A percentile compares a stretch with the other conserved stretches of the same genome.
Conservation (phyloP, 2,113 vertebrate genomes). For the Penelope pileata region DNA sequence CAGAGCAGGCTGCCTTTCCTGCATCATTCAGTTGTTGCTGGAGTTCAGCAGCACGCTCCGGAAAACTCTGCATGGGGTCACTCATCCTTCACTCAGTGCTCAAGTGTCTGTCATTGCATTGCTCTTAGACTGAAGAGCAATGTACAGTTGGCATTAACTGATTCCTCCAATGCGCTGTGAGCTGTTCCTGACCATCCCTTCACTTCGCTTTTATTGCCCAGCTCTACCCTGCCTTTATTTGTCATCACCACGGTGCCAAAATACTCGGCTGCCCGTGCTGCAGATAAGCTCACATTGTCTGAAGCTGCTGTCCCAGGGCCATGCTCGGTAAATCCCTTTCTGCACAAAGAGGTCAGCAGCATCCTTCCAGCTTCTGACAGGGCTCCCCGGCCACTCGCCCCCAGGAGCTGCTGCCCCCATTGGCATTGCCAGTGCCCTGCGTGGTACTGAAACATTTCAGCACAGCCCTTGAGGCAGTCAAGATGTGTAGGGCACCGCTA, state of each 20-base stretch:
- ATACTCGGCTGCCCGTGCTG: fast-evolving
- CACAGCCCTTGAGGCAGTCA: background rate
- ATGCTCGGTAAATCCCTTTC: background rate
- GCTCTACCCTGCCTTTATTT: background rate
- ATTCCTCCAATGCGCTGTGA: background rate
- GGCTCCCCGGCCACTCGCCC: background rate
- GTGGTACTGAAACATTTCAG: background rate
- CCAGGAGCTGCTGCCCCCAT: background rate
- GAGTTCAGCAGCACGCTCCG: background rate
- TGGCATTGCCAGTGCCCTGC: background rate
- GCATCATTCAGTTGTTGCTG: background rate
- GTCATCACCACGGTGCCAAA: background rate
- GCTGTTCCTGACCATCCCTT: background rate
- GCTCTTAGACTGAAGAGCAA: background rate
- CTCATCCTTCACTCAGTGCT: background rate
- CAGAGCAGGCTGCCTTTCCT: background rate
- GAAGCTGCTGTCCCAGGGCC: background rate
- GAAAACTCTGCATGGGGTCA: background rate
- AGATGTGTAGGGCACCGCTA: no score
- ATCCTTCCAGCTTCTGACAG: fast-evolving
- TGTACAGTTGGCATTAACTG: background rate
- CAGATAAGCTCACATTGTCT: background rate
- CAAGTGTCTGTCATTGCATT: background rate
- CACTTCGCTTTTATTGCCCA: background rate
- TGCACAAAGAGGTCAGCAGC: background rate